These are phyloP conservation scores for Brachymystax lenok DNA, from an alignment of 2,797 vertebrate genomes.

Conservation along the genomic window DNA sequence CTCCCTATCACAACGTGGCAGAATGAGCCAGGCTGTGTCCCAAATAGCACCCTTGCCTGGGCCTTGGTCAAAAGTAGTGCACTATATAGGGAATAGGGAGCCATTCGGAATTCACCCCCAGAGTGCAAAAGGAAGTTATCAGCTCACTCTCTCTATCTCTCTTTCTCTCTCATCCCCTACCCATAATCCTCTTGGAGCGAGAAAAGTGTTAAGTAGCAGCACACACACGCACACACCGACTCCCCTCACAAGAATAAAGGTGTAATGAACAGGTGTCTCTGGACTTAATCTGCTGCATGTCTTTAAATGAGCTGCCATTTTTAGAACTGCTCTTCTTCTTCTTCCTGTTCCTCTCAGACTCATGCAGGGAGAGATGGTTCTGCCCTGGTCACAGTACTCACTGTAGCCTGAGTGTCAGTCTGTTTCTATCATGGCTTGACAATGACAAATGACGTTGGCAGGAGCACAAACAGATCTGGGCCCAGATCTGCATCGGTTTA, in stretches of 20 bases:
- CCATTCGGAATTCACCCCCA: neutral
- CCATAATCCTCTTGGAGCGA: slow-evolving; percentile 54
- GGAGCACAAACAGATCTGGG: neutral
- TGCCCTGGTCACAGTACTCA: slow-evolving; percentile 19
- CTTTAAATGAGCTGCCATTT: slow-evolving; percentile 66
- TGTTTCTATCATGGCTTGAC: slow-evolving; percentile 4
- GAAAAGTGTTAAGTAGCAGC: slow-evolving; percentile 52
- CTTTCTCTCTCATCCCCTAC: slow-evolving; percentile 43
- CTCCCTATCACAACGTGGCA: slow-evolving; percentile 36
- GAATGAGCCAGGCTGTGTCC: neutral
- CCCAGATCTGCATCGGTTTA: neutral
- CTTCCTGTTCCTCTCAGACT: slow-evolving; percentile 17
- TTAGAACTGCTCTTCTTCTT: slow-evolving; percentile 35
- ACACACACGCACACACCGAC: too few relatives aligned
- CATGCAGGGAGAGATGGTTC: slow-evolving; percentile 37
- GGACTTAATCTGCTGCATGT: slow-evolving; percentile 44
- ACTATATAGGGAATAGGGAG: too few relatives aligned
- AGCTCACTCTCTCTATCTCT: slow-evolving; percentile 37
- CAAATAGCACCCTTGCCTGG: too few relatives aligned
- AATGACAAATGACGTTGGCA: neutral
- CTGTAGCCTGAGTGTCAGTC: slow-evolving; percentile 7
- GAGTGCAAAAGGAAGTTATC: slow-evolving; percentile 65
- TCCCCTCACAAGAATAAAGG: slow-evolving; percentile 36
- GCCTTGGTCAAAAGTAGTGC: too few relatives aligned
- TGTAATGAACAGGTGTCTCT: slow-evolving; percentile 60